These are phyloP conservation scores for Artibeus lituratus DNA, from an alignment of 2,797 vertebrate species.

Conservation along the genomic window DNA sequence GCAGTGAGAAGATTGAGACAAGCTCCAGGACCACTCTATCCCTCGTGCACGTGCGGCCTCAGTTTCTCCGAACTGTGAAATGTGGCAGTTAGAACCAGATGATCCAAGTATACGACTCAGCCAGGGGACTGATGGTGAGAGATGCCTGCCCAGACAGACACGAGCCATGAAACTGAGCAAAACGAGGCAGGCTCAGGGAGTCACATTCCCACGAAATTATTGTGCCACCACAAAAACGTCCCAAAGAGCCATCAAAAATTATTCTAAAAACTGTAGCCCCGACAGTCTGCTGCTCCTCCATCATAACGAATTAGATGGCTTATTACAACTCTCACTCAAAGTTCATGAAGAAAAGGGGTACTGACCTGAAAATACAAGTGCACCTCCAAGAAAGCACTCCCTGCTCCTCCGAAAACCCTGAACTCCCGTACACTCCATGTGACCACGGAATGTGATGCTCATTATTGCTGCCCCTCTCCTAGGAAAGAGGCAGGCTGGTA, in stretches of 20 bases:
- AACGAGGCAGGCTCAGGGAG: neutral
- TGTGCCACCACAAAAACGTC: neutral
- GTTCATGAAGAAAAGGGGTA: neutral
- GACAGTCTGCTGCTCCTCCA: neutral
- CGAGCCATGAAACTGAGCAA: neutral
- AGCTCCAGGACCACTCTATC: neutral
- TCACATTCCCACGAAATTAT: neutral
- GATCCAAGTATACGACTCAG: neutral
- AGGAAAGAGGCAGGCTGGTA: neutral
- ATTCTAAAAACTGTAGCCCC: conserved; percentile 3
- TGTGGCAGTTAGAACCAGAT: neutral
- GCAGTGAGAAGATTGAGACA: neutral
- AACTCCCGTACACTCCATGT: neutral
- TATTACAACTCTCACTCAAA: neutral
- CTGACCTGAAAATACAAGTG: neutral
- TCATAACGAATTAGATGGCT: neutral
- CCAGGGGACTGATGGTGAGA: neutral
- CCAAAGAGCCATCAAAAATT: neutral
- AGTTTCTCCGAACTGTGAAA: neutral
- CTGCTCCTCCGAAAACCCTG: neutral
- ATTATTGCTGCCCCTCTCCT: neutral
- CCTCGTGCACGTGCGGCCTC: neutral
- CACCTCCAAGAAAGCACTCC: neutral
- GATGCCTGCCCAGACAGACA: neutral
- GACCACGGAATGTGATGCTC: neutral